phyloP scores from a whole-genome alignment of 1,140 invertebrate species.

The Holcopasites calliopsidis region DNA sequence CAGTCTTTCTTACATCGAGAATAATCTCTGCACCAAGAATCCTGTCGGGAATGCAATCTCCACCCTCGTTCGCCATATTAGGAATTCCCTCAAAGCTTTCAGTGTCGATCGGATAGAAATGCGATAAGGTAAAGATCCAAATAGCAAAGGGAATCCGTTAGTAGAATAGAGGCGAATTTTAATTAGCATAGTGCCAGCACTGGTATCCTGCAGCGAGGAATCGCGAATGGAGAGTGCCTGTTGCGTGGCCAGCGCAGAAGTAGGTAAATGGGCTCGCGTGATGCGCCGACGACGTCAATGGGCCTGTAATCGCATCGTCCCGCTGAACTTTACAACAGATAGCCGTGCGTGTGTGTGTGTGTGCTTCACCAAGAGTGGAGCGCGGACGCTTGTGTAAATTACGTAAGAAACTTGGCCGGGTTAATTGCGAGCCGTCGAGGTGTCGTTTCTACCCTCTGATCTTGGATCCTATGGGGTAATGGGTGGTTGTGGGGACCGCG shows the following conservation, averaged over 20 bases:
- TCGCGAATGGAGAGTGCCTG: slow-evolving; percentile 8
- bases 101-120: neutral
- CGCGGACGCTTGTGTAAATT: slow-evolving; percentile 40
- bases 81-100: neutral
- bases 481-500: neutral
- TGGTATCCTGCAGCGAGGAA: neutral
- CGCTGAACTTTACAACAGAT: slow-evolving; percentile 56
- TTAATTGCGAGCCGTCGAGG: slow-evolving; percentile 42
- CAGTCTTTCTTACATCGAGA: too few relatives aligned
- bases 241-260: slow-evolving; percentile 44
- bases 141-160: neutral
- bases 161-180: slow-evolving; percentile 21
- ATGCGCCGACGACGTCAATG: slow-evolving; percentile 53
- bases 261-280: slow-evolving; percentile 61
- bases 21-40: neutral
- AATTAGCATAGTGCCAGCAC: slow-evolving; percentile 27
- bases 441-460: slow-evolving; percentile 2
- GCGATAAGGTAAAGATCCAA: slow-evolving; percentile 1
- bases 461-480: neutral
- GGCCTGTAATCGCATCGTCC: slow-evolving; percentile 57
- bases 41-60: neutral
- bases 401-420: slow-evolving; percentile 43
- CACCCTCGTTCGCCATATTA: neutral
- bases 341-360: neutral
- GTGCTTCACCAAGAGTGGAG: neutral